Base-by-base conservation (phyloP, 92 coral and sea anemone species). In the Meandrina meandrites region DNA sequence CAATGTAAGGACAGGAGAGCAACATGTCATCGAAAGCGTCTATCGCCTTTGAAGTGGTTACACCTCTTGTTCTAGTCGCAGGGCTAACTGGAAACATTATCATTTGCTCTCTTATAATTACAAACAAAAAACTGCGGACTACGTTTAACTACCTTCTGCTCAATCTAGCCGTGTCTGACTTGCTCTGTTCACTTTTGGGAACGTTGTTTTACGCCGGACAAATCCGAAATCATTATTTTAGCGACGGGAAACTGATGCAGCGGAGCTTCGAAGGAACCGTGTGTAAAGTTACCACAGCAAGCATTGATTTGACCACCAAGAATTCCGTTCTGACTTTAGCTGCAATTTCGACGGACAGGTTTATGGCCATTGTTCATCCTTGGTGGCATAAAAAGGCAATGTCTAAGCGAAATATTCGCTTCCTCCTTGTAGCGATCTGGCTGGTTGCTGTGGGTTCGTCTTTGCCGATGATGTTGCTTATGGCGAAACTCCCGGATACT, bases 91-190 rank as follows among this genome's bases (percentile, higher is more conserved):
- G 95, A 5, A 92, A 92, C 76, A 31, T 87, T 18, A 81, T 92
- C 32, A 91, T 92, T 3, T 92, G 93, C 50, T 75, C 62, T 53
- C 80, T 92, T 31, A 80, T 92, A 69, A 81, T 79, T 34, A 88
- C 62, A 37, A 60, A 92, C 80, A 78, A 90, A 57, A 89, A 87
- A 31, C 84, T 92, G 36, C 79, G 93, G 62, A 81, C 91, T 35
- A 76, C 95, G 14, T 86, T 92, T 34, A 92, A 92, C 86, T 92
- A 84, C 35, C 88, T 92, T n/a, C 87, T 92, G n/a, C 91, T 92
- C 34, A 92, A 92, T 78, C 81, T 92, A 51, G 95, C 95, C 9
- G 81, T 88, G 45, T 90, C 93, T 5, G 95, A 92, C 81, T 51
- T 87, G 73, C 24, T 83, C 56, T 81, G 75, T n/a, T 80, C 80